Conservation (phyloP, 2,797 vertebrate genomes). For the Schizopygopsis malacanthus region DNA sequence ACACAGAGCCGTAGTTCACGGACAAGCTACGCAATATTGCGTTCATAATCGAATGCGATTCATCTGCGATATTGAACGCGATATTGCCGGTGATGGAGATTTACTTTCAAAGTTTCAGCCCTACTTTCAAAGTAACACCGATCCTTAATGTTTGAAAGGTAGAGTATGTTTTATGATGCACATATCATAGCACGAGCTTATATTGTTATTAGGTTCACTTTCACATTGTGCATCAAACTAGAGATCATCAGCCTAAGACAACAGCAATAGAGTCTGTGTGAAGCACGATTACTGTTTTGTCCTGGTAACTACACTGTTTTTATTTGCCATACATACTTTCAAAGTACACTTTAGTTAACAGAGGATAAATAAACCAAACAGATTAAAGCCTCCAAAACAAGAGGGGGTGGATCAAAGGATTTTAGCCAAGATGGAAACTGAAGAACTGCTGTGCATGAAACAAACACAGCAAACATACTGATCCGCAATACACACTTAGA, state of each 20-base stretch:
- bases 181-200: background rate
- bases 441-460: background rate
- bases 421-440: background rate
- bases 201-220: background rate
- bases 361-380: background rate
- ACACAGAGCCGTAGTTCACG: too few species aligned
- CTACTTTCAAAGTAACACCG: background rate
- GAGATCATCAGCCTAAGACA: background rate
- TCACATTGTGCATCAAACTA: background rate
- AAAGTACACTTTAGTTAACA: background rate
- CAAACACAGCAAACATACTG: background rate
- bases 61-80: too few species aligned
- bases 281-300: background rate
- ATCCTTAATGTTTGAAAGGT: background rate
- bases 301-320: background rate
- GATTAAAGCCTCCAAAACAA: background rate
- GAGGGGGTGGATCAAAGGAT: background rate
- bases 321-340: background rate
- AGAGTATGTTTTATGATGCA: too few species aligned
- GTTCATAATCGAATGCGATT: too few species aligned
- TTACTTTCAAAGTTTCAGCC: too few species aligned
- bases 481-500: background rate
- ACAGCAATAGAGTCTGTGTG: background rate
- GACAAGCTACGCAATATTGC: too few species aligned
- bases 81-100: too few species aligned